Evolutionary conservation across 2,888 invertebrate genomes (phyloP).

Genomic region (Agonopterix alstromeriana): DNA sequence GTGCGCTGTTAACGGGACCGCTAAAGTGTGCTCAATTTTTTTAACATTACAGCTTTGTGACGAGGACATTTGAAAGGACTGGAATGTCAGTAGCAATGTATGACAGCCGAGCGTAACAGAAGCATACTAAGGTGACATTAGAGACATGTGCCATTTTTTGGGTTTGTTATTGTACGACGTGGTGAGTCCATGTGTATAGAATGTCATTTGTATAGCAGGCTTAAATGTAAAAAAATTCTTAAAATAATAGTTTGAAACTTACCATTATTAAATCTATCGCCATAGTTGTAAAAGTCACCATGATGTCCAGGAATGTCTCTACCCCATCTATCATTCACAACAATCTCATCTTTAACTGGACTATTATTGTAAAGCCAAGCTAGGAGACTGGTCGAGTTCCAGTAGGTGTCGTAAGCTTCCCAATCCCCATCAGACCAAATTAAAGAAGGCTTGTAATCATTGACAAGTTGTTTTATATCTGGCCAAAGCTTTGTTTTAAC

Average conservation of each 20-base stretch:
- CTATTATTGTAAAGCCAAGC: constrained; percentile 97
- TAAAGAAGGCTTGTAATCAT: constrained; percentile 83
- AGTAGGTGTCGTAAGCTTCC: constrained; percentile 90
- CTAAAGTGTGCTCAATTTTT: too few species aligned
- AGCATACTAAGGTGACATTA: too few species aligned
- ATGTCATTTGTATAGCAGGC: too few species aligned
- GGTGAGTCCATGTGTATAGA: too few species aligned
- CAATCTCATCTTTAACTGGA: constrained; percentile 90
- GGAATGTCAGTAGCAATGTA: too few species aligned
- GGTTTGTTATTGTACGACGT: too few species aligned
- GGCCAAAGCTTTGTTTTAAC: constrained; percentile 84
- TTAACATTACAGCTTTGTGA: too few species aligned
- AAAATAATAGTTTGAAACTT: constrained; percentile 14
- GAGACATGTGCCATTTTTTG: too few species aligned
- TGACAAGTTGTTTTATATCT: constrained; percentile 87
- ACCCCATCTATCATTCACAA: constrained; percentile 98
- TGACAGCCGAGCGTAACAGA: too few species aligned
- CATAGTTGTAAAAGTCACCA: constrained; percentile 92
- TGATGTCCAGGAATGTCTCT: constrained; percentile 86
- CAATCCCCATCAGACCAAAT: constrained; percentile 97
- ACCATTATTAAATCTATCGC: constrained; percentile 79
- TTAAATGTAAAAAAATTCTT: too few species aligned
- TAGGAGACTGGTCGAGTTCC: constrained; percentile 89
- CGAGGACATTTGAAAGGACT: too few species aligned
- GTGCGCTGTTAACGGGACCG: too few species aligned